Percentiles rank a stretch among this genome's conserved stretches.
phyloP scores from a whole-genome alignment of 2,888 invertebrate species.

The Amiota mariae region DNA sequence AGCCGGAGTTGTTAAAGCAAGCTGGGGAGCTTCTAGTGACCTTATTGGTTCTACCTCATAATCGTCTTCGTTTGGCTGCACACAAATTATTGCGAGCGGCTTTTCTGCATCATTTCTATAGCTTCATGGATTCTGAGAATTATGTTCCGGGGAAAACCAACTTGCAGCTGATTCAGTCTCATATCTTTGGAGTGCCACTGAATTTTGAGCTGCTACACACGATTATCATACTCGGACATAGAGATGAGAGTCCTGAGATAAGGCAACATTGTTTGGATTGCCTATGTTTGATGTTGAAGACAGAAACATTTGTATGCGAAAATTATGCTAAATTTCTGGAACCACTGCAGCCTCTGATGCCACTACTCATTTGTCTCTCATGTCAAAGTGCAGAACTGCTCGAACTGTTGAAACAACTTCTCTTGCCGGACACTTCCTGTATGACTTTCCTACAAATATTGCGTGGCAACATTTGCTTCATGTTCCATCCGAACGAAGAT shows the following conservation, averaged over 20 bases:
- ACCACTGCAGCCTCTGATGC: slow-evolving; percentile 61
- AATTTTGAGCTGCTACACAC: slow-evolving; percentile 59
- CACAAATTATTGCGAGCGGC: slow-evolving; percentile 50
- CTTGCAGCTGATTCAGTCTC: slow-evolving; percentile 46
- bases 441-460: slow-evolving; percentile 54
- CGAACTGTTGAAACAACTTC: slow-evolving; percentile 54
- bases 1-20: slow-evolving; percentile 49
- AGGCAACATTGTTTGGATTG: slow-evolving; percentile 59
- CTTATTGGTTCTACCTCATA: slow-evolving; percentile 57
- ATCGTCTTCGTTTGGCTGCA: slow-evolving; percentile 52
- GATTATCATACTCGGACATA: slow-evolving; percentile 56
- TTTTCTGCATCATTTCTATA: slow-evolving; percentile 63
- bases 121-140: slow-evolving; percentile 61
- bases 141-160: slow-evolving; percentile 54
- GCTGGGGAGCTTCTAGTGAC: slow-evolving; percentile 58
- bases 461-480: slow-evolving; percentile 64
- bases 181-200: slow-evolving; percentile 69
- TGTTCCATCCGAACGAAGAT: slow-evolving; percentile 58
- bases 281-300: slow-evolving; percentile 62
- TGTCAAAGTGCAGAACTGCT: slow-evolving; percentile 37
- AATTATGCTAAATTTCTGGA: slow-evolving; percentile 56
- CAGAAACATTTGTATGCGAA: slow-evolving; percentile 56
- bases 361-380: slow-evolving; percentile 56
- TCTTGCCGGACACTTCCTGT: slow-evolving; percentile 60
- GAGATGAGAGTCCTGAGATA: slow-evolving; percentile 41